phyloP scores from a whole-genome alignment of 2,113 vertebrate genomes.

The Corythornis cristatus region DNA sequence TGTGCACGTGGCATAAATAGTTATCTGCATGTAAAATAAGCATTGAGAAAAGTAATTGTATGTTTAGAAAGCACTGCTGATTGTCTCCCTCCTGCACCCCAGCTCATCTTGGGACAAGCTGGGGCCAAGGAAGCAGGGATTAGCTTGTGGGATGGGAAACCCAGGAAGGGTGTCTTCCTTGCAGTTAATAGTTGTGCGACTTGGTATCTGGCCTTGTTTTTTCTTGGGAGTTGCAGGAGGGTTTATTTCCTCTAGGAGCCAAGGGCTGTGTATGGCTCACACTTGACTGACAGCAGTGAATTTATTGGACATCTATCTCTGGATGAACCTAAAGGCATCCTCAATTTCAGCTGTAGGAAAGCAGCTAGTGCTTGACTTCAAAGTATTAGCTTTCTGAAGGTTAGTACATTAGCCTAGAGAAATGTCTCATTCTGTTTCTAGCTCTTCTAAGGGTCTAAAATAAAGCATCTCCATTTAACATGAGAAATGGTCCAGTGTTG shows the following conservation, averaged over 20 bases:
- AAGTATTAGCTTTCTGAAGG: not conserved
- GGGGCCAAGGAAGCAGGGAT: not conserved
- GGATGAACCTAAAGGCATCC: not conserved
- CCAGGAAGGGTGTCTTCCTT: not conserved
- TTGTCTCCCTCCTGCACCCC: not conserved
- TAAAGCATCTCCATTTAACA: slow-evolving; percentile 13
- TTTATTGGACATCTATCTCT: not conserved
- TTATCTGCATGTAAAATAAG: not conserved
- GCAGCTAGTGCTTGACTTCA: not conserved
- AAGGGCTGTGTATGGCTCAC: not conserved
- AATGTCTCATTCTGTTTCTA: not conserved
- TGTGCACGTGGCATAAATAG: not conserved
- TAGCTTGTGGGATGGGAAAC: not conserved
- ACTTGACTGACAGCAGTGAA: not conserved
- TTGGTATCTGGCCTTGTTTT: not conserved
- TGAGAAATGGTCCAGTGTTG: not conserved
- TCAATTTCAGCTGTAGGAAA: not conserved
- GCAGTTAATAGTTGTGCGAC: not conserved
- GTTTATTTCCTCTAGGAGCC: not conserved
- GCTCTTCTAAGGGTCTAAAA: not conserved
- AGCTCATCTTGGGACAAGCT: not conserved
- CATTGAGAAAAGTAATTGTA: not conserved
- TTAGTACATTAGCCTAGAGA: slow-evolving; percentile 15
- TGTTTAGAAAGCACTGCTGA: not conserved
- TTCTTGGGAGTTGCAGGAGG: not conserved